Conservation (phyloP, 1,140 invertebrate genomes). For the Papilio helenus region DNA sequence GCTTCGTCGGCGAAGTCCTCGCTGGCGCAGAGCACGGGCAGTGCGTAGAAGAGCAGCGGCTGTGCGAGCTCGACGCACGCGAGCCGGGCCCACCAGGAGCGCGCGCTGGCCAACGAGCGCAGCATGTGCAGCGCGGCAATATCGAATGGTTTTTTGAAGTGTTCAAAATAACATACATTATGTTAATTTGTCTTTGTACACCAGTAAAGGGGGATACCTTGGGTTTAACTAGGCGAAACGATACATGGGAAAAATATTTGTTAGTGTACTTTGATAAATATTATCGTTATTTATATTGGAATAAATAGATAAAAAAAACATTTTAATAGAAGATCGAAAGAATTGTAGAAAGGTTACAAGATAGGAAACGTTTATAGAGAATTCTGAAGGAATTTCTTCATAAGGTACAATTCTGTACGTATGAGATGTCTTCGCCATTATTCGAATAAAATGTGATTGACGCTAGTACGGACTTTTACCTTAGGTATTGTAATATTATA, state of each 20-base stretch:
- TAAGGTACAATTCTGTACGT: background rate
- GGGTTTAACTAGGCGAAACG: background rate
- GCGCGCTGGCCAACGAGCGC: slow-evolving; percentile 50
- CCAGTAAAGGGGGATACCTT: background rate
- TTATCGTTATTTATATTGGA: too few relatives aligned
- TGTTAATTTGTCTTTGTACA: background rate
- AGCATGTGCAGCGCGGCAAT: slow-evolving; percentile 53
- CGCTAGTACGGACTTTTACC: too few relatives aligned
- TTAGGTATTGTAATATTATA: too few relatives aligned
- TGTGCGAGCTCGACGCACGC: slow-evolving; percentile 90
- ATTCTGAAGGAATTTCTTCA: background rate
- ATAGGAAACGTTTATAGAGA: background rate
- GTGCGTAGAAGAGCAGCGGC: slow-evolving; percentile 92
- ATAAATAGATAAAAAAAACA: too few relatives aligned
- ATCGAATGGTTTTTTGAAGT: background rate
- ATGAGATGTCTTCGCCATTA: too few relatives aligned
- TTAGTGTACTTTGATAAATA: background rate
- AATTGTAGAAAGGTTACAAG: background rate
- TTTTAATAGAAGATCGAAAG: background rate
- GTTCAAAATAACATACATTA: background rate
- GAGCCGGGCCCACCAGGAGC: slow-evolving; percentile 91
- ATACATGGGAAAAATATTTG: background rate
- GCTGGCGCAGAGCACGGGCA: slow-evolving; percentile 88
- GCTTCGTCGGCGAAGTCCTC: slow-evolving; percentile 83
- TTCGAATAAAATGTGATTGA: too few relatives aligned